Percentiles rank a stretch among this genome's conserved stretches.
phyloP scores from a whole-genome alignment of 2,797 vertebrate species.

The Falco naumanni region DNA sequence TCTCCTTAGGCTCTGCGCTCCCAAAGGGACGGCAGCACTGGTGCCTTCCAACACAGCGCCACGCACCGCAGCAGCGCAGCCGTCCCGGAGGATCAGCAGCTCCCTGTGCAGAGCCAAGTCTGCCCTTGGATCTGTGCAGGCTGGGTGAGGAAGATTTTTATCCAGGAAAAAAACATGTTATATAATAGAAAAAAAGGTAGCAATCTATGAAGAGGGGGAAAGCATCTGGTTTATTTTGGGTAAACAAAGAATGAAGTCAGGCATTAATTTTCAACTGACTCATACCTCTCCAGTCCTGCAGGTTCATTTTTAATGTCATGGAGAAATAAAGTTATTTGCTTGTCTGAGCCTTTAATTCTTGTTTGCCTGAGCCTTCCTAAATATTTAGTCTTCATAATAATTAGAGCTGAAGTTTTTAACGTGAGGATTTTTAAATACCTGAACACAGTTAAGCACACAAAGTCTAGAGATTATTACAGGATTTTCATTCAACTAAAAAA shows the following conservation, averaged over 20 bases:
- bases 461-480: background rate
- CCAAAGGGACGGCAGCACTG: accelerated
- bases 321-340: background rate
- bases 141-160: background rate
- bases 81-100: background rate
- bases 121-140: background rate
- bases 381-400: background rate
- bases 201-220: background rate
- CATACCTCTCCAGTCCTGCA: background rate
- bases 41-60: background rate
- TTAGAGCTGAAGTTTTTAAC: background rate
- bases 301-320: background rate
- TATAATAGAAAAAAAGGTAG: background rate
- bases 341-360: background rate
- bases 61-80: accelerated
- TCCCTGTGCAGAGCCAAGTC: accelerated
- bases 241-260: background rate
- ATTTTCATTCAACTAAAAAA: background rate
- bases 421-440: background rate
- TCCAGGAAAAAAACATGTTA: background rate
- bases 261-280: background rate
- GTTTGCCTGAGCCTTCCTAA: background rate
- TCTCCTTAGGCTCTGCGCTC: background rate
- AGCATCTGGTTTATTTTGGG: background rate
- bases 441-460: background rate